Evolutionary conservation across 1,140 invertebrate species (phyloP).

Genomic region (Chelonus insularis): DNA sequence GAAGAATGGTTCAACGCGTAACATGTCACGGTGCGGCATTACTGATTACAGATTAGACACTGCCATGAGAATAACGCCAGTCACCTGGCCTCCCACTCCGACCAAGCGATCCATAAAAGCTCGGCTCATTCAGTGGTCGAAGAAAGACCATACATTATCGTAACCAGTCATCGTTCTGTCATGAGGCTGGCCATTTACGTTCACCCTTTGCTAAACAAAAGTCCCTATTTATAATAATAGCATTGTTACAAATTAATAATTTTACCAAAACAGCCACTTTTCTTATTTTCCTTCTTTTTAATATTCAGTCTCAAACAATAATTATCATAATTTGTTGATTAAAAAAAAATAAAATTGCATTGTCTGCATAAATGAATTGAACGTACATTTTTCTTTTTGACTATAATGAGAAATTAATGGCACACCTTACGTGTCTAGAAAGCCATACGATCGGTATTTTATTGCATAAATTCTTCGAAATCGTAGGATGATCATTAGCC

Average conservation of each 20-base stretch:
- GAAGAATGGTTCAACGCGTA: slow-evolving; percentile 31
- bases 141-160: slow-evolving; percentile 24
- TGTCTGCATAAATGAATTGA: background rate
- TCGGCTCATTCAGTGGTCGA: slow-evolving; percentile 7
- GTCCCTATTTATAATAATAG: slow-evolving; percentile 13
- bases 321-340: too few species aligned
- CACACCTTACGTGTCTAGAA: background rate
- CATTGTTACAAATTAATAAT: background rate
- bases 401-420: background rate
- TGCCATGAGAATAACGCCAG: slow-evolving; percentile 40
- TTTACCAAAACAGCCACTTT: too few species aligned
- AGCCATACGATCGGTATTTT: slow-evolving; percentile 21
- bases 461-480: slow-evolving; percentile 21
- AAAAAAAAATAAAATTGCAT: too few species aligned
- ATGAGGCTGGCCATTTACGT: slow-evolving; percentile 15
- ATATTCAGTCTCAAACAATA: too few species aligned
- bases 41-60: slow-evolving; percentile 45
- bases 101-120: slow-evolving; percentile 28
- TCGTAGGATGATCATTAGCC: slow-evolving; percentile 25
- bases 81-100: slow-evolving; percentile 33
- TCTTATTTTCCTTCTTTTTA: too few species aligned
- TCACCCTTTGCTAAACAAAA: slow-evolving; percentile 20
- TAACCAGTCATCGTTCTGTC: slow-evolving; percentile 25
- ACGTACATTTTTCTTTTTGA: background rate
- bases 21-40: slow-evolving; percentile 42